These are phyloP conservation scores for Pituophis catenifer DNA, from an alignment of 2,113 vertebrate genomes.

Conservation along the genomic window DNA sequence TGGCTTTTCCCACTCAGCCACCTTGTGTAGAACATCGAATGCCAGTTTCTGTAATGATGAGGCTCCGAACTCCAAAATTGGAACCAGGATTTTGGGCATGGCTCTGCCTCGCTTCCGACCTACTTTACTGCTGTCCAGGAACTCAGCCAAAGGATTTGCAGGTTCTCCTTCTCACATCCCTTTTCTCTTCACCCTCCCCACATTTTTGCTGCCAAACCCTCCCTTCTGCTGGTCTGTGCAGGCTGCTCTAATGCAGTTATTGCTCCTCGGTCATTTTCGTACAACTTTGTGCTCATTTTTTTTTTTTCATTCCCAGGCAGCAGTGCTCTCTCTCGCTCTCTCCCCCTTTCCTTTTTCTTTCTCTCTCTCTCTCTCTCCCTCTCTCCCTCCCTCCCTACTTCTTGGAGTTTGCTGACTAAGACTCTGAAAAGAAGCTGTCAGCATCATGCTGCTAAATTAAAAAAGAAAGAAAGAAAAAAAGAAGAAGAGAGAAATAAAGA, in stretches of 20 bases:
- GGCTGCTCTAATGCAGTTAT: background rate
- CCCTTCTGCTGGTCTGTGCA: background rate
- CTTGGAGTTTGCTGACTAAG: constrained; percentile 11
- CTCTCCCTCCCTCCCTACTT: too few species aligned
- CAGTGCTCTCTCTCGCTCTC: background rate
- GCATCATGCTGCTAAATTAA: background rate
- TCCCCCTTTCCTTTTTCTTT: background rate
- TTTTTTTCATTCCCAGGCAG: background rate
- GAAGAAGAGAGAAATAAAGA: too few species aligned
- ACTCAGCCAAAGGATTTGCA: background rate
- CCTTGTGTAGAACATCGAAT: background rate
- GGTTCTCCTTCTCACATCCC: constrained; percentile 1
- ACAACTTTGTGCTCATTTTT: background rate
- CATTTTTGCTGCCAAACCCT: background rate
- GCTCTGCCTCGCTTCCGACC: background rate
- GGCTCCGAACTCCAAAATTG: background rate
- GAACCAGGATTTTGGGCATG: background rate
- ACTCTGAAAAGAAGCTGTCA: background rate
- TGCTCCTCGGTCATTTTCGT: too few species aligned
- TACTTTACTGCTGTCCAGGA: background rate
- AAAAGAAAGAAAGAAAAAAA: background rate
- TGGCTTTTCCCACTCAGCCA: background rate
- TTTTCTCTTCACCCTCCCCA: background rate
- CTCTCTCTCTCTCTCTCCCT: accelerated
- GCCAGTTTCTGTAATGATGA: background rate